A percentile compares a stretch with the other conserved stretches of the same genome.
Evolutionary conservation across 1,140 invertebrate genomes (phyloP).

Genomic region (Acyrthosiphon pisum): DNA sequence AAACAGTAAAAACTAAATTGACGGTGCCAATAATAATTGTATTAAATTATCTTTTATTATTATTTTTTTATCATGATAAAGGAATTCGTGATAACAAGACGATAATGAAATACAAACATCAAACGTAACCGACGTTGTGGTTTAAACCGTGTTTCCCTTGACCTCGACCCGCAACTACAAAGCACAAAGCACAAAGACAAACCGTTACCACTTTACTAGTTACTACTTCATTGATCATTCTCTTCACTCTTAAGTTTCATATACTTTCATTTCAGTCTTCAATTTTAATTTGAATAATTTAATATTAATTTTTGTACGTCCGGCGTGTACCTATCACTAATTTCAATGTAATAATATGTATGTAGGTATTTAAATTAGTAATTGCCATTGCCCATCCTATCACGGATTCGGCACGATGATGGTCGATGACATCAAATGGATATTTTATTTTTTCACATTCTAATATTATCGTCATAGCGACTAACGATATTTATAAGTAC

Average conservation of each 20-base stretch:
- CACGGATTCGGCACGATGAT: not conserved
- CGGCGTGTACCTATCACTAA: not conserved
- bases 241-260: too few relatives aligned
- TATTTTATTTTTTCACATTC: not conserved
- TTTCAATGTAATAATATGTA: not conserved
- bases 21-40: not conserved
- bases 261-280: not conserved
- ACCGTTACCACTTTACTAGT: not conserved
- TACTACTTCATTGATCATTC: too few relatives aligned
- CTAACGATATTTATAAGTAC: not conserved
- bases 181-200: not conserved
- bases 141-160: not conserved
- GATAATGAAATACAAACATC: not conserved
- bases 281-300: not conserved
- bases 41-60: not conserved
- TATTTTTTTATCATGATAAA: slow-evolving; percentile 21
- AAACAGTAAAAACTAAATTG: not conserved
- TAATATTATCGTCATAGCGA: not conserved
- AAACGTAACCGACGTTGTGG: slow-evolving; percentile 18
- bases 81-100: not conserved
- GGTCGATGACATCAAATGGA: not conserved
- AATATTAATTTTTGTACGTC: not conserved
- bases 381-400: not conserved
- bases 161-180: not conserved
- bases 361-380: not conserved